Evolutionary conservation across 2,113 vertebrate species (phyloP), one percentile per base, ranked within the genome.

Genomic region (Daboia siamensis): DNA sequence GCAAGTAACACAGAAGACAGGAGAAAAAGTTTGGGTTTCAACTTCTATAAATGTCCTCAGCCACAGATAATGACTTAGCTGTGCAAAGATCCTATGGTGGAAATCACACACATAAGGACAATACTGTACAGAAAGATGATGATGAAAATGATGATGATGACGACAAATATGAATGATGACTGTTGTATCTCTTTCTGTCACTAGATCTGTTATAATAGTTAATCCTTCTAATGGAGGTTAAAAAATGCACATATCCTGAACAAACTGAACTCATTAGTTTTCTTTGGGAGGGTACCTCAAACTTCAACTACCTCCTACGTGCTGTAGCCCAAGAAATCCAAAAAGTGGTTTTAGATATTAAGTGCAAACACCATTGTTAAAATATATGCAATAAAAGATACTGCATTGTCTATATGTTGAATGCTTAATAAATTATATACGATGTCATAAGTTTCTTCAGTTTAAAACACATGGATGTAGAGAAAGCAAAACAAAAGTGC

Each of bases 351-450:
- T 39, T 48, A 56, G 48, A 54, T 51, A 39, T 86, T 61, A 89
- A 91, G 54, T 90, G 24, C 48, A 24, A 54, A 44, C 5, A 86
- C 9, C 46, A 20, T 3, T 44, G 33, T 80, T 80, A 80, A 39
- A 21, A 86, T 91, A 86, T 61, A 3, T 3, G 69, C 94, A 90
- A 61, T 0, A 0, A 51, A 51, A 21, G 44, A 56, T 10, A 9
- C 11, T 55, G 1, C 54, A 13, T 93, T 33, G 90, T 89, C 90
- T 92, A 92, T 95, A 96, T 94, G 95, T 95, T 93, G 93, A 29
- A 39, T 85, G 2, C 3, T 13, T 87, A 89, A n/a, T 91, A 85
- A 80, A 39, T 93, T 87, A 88, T 0, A 1, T 89, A 90, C 91
- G 0, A 0, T 29, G 55, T 89, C 44, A 11, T 48, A 48, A 64